Percentiles rank a stretch among this genome's conserved stretches.
These are phyloP conservation scores for Myoxocephalus aenaeus DNA, from an alignment of 2,797 vertebrate species.

Conservation along the genomic window DNA sequence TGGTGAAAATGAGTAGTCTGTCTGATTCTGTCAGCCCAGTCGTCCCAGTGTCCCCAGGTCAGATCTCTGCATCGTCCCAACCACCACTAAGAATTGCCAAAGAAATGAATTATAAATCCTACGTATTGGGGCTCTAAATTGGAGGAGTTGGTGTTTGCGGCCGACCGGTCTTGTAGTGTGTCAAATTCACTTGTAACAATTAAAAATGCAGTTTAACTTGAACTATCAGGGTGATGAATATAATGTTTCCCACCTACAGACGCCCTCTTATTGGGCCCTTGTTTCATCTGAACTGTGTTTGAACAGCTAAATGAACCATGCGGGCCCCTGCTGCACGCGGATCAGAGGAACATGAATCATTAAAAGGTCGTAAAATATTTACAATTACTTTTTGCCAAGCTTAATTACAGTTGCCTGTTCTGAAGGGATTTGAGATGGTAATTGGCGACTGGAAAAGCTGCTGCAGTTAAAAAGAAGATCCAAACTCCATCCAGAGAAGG, in stretches of 20 bases:
- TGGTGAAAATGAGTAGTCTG: not conserved
- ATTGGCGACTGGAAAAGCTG: slow-evolving; percentile 64
- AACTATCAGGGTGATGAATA: slow-evolving; percentile 13
- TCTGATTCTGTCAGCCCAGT: not conserved
- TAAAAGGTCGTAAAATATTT: slow-evolving; percentile 67
- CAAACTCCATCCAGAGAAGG: slow-evolving; percentile 26
- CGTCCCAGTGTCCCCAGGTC: not conserved
- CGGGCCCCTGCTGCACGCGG: slow-evolving; percentile 19
- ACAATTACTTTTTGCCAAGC: slow-evolving; percentile 63
- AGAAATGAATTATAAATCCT: not conserved
- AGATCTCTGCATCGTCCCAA: not conserved
- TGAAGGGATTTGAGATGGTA: slow-evolving; percentile 60
- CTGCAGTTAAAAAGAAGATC: slow-evolving; percentile 57
- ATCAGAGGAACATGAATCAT: slow-evolving; percentile 63
- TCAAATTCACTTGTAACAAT: not conserved
- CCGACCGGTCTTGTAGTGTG: not conserved
- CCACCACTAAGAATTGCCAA: not conserved
- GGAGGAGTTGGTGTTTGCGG: not conserved
- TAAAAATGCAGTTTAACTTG: not conserved
- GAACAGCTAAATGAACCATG: slow-evolving; percentile 47
- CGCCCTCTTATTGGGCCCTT: slow-evolving; percentile 16
- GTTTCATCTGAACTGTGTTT: slow-evolving; percentile 49
- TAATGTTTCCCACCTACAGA: slow-evolving; percentile 4
- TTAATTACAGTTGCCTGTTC: slow-evolving; percentile 66
- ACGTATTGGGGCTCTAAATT: not conserved